Evolutionary conservation across 2,113 vertebrate species (phyloP), one percentile per base, ranked within the genome.

Genomic region (Rhinoderma darwinii): DNA sequence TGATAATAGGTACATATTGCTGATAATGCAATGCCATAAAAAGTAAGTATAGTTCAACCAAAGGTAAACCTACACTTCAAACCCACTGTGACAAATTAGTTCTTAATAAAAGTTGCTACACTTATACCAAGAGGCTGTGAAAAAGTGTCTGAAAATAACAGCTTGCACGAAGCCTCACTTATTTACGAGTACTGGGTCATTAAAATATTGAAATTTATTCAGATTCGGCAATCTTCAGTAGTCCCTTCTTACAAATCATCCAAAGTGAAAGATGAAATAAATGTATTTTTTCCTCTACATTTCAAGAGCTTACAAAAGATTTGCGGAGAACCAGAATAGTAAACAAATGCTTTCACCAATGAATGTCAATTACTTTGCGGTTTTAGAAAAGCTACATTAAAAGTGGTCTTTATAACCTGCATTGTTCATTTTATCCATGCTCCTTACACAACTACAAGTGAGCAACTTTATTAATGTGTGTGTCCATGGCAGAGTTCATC

Each of bases 161-260:
- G 41, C 73, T 47, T 30, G n/a, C 3, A 27, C 41, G 10, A 75
- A 72, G 37, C 68, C 39, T 72, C 37, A 72, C 68, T 72, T 72
- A 75, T 75, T 75, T 47, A 77, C 51, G 15, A 50, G 43, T 32
- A 50, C 27, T 15, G 1, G 74, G n/a, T 30, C 74, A 77, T 15
- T 63, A 44, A 66, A 82, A 61, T 41, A 81, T 77, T 27, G n/a
- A 77, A 77, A 78, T 78, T 22, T 37, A 82, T 63, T 80, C 51
- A 80, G 20, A 80, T 56, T 80, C 20, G 4, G 20, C 51, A 80
- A 5, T 22, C 56, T 79, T 56, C 30, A 32, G n/a, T 56, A 35
- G 27, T 54, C 77, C 50, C 35, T 80, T 80, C 11, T 54, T 39
- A 37, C 51, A 39, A 80, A 25, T 39, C 27, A 30, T n/a, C 9